phyloP scores from a whole-genome alignment of 2,113 vertebrate species.

The Himantopus leucocephalus region DNA sequence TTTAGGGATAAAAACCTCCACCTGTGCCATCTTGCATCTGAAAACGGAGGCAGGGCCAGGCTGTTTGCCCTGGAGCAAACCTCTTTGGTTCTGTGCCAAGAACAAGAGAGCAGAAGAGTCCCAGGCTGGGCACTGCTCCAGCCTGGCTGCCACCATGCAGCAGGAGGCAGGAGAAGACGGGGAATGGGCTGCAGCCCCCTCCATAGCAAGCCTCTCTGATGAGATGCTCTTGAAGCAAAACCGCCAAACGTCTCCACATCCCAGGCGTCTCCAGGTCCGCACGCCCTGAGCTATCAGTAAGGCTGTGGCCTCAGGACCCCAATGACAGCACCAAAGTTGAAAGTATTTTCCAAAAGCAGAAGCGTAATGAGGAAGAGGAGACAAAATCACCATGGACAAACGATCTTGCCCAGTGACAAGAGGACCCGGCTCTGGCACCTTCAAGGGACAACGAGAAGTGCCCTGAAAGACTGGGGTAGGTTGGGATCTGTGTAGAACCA shows the following conservation, averaged over 20 bases:
- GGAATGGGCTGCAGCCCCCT: not conserved
- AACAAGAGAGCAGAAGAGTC: not conserved
- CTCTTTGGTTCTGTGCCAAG: not conserved
- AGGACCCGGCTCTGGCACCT: not conserved
- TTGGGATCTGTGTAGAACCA: not conserved
- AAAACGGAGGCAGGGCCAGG: not conserved
- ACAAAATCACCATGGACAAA: not conserved
- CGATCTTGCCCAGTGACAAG: not conserved
- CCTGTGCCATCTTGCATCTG: not conserved
- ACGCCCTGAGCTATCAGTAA: not conserved
- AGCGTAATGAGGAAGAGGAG: not conserved
- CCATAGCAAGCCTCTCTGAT: not conserved
- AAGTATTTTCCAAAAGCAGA: not conserved
- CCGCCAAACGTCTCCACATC: not conserved
- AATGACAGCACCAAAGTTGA: not conserved
- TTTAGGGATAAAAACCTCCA: not conserved
- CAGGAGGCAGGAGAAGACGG: not conserved
- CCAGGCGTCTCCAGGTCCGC: not conserved
- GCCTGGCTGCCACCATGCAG: not conserved
- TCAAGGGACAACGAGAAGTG: not conserved
- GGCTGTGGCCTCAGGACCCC: not conserved
- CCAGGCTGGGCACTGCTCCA: not conserved
- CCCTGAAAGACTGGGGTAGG: not conserved
- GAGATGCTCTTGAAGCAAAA: not conserved
- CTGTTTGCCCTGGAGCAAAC: not conserved